Conservation (phyloP, 2,113 vertebrate species). For the Myocastor coypus region DNA sequence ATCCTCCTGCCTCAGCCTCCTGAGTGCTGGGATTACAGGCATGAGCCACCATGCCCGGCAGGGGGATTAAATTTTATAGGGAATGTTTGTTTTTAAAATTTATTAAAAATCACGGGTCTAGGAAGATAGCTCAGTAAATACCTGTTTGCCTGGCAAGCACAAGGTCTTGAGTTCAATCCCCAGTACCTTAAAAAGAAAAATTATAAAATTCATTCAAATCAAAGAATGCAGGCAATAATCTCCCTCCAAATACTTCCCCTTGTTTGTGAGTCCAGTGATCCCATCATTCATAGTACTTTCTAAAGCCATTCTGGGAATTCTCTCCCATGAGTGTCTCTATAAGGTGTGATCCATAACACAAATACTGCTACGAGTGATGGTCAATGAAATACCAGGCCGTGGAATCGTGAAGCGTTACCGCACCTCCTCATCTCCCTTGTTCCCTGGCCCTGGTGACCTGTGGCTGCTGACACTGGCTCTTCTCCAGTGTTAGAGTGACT, state of each 20-base stretch:
- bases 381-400: neutral
- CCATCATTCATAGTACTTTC: neutral
- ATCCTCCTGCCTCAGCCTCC: too few relatives aligned
- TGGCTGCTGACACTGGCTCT: neutral
- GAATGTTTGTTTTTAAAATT: neutral
- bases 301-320: neutral
- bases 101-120: neutral
- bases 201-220: neutral
- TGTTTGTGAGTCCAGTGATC: neutral
- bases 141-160: too few relatives aligned
- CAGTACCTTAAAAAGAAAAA: too few relatives aligned
- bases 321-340: neutral
- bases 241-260: neutral
- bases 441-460: neutral
- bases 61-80: neutral
- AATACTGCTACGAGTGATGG: neutral
- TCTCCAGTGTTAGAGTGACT: neutral
- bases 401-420: neutral
- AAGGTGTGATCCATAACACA: neutral
- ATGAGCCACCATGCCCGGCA: too few relatives aligned
- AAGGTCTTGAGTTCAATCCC: too few relatives aligned
- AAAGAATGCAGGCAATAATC: neutral
- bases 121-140: too few relatives aligned
- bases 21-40: too few relatives aligned
- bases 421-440: neutral